These are phyloP conservation scores for Hippocampus abdominalis DNA, from an alignment of 2,113 vertebrate species.

Conservation along the genomic window DNA sequence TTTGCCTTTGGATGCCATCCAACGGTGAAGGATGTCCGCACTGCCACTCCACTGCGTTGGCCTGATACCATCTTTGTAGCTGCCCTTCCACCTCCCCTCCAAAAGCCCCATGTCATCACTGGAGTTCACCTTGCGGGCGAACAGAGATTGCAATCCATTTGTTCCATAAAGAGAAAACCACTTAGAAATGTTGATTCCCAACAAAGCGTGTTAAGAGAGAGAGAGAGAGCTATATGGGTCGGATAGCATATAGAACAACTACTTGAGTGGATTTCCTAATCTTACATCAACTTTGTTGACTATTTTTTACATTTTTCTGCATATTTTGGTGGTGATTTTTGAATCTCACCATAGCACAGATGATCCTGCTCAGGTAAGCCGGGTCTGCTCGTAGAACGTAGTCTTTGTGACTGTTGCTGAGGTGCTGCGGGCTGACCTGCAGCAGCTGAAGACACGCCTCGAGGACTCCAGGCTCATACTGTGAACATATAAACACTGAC, in stretches of 20 bases:
- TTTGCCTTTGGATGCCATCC: constrained; percentile 36
- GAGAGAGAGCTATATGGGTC: too few species aligned
- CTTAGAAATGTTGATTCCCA: too few species aligned
- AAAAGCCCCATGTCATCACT: constrained; percentile 51
- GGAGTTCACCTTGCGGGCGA: constrained; percentile 49
- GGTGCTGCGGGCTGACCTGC: constrained; percentile 52
- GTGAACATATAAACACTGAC: neutral
- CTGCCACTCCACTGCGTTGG: constrained; percentile 56
- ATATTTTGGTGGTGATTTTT: neutral
- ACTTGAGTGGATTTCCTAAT: too few species aligned
- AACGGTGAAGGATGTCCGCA: constrained; percentile 50
- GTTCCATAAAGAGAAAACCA: too few species aligned
- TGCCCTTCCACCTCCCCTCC: constrained; percentile 48
- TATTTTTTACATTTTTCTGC: neutral
- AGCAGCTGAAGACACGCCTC: constrained; percentile 60
- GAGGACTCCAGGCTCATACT: constrained; percentile 59
- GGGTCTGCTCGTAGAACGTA: constrained; percentile 45
- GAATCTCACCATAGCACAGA: constrained; percentile 62
- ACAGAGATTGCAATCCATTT: neutral
- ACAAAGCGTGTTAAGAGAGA: too few species aligned
- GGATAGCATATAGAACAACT: too few species aligned
- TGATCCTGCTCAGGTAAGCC: constrained; percentile 56
- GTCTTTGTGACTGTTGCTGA: constrained; percentile 35
- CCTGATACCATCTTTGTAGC: constrained; percentile 34
- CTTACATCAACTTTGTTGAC: too few species aligned